Evolutionary conservation across 1,140 invertebrate species (phyloP).

Genomic region (Calosoma granatense): DNA sequence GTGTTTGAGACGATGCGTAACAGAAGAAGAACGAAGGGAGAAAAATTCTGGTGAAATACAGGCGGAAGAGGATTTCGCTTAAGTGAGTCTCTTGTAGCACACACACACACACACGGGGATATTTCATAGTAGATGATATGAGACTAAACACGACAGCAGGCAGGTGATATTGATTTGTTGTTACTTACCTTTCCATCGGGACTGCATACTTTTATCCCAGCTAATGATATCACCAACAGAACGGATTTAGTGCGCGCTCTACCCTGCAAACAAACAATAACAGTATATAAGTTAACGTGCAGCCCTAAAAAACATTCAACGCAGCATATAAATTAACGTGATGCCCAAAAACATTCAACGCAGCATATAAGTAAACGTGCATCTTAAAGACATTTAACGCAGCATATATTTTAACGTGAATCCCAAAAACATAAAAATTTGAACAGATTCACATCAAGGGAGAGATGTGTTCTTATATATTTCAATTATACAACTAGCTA

Average conservation of each 20-base stretch:
- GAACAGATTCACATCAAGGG: no score
- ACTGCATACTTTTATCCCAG: constrained; percentile 74
- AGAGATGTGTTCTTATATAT: no score
- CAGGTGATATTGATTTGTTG: constrained; percentile 1
- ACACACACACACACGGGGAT: background rate
- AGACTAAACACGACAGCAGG: background rate
- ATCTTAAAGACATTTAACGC: no score
- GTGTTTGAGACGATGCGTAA: constrained; percentile 1
- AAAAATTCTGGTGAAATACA: background rate
- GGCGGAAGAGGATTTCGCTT: background rate
- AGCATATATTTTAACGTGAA: no score
- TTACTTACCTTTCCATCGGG: constrained; percentile 64
- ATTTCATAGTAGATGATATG: background rate
- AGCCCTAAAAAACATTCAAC: no score
- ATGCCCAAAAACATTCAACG: constrained; percentile 10
- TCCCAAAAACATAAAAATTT: no score
- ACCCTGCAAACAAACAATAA: constrained; percentile 46
- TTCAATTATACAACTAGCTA: no score
- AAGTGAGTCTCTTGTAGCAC: background rate
- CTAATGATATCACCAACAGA: constrained; percentile 59
- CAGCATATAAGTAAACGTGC: constrained; percentile 13
- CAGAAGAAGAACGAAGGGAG: background rate
- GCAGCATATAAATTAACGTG: constrained; percentile 15
- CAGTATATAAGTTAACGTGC: no score
- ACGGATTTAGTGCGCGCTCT: constrained; percentile 55